These are phyloP conservation scores for Bergia sp. DNA, from an alignment of 92 coral and sea anemone species.

Conservation along the genomic window DNA sequence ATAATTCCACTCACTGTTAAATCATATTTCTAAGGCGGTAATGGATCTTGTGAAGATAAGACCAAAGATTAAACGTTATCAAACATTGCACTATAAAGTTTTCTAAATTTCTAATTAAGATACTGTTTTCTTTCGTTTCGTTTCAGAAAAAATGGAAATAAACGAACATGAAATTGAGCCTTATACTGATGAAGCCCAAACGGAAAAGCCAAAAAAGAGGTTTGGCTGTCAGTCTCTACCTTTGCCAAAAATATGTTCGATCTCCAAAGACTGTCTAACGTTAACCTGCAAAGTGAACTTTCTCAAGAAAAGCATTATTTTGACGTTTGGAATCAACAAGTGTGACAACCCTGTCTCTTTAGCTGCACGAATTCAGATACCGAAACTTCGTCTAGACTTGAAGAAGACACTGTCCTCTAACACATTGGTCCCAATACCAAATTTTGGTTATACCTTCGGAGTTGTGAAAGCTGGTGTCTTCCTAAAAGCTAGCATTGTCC, in stretches of 20 bases:
- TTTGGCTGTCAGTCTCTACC: conserved; percentile 31
- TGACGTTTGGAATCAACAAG: conserved; percentile 54
- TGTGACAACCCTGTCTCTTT: conserved; percentile 59
- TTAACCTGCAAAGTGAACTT: conserved; percentile 47
- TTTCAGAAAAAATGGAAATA: neutral
- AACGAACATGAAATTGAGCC: neutral
- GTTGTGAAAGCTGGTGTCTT: conserved; percentile 47
- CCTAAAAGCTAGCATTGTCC: conserved; percentile 26
- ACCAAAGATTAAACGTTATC: neutral
- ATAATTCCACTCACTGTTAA: too few relatives aligned
- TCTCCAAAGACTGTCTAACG: conserved; percentile 50
- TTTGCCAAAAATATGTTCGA: conserved; percentile 50
- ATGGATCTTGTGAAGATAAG: too few relatives aligned
- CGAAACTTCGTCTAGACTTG: conserved; percentile 46
- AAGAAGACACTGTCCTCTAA: conserved; percentile 31
- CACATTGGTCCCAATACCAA: conserved; percentile 50
- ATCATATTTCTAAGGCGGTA: too few relatives aligned
- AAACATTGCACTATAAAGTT: neutral
- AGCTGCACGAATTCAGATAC: conserved; percentile 37
- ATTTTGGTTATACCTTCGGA: conserved; percentile 36
- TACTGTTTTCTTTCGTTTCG: neutral
- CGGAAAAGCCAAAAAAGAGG: neutral
- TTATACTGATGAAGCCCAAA: neutral
- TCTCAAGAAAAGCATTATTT: conserved; percentile 39
- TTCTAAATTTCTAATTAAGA: neutral